Base-by-base conservation (phyloP, 2,797 vertebrate species). In the Liasis olivaceus region DNA sequence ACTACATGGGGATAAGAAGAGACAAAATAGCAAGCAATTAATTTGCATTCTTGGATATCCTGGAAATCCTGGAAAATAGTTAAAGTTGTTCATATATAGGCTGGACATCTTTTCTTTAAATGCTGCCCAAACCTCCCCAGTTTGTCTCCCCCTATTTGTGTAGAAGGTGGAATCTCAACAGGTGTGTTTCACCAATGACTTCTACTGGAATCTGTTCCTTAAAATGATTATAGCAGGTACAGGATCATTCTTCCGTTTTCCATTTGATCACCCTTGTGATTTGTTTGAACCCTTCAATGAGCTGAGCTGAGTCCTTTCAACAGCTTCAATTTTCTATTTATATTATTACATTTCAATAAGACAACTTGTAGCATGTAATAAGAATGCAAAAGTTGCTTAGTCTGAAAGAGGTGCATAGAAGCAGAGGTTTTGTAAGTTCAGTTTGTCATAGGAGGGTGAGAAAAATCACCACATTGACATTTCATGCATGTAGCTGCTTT, bases 321-420 rank as follows among this genome's bases (percentile, higher is more conserved):
- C 58, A 17, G 36, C 47, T 87, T 81, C 42, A 47, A 36, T 92
- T 84, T 15, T 59, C 56, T 87, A 17, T 14, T 31, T 54, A 42
- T 26, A 51, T 69, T 51, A 91, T 42, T 26, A 62, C 26, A 22
- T 12, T 17, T 22, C 20, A 47, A 91, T n/a, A 91, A 69, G 72
- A 54, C 58, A 81, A 36, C 26, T 81, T 88, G 59, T 81, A 92
- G 69, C 47, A 84, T 89, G 72, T 63, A 24, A 89, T 89, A 85
- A 89, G n/a, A 28, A 85, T 47, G 24, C n/a, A 92, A 85, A 64
- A 54, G 24, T 9, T 58, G 63, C 13, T 66, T 4, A 26, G 31
- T 51, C 4, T 91, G 20, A 2, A 81, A 63, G 26, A 87, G 5
- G 5, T 63, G 14, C 17, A 5, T 58, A 20, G 17, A 85, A 64